A percentile compares a stretch with the other conserved stretches of the same genome.
Evolutionary conservation across 2,888 invertebrate species (phyloP).

Genomic region (Nephrotoma guestfalica): DNA sequence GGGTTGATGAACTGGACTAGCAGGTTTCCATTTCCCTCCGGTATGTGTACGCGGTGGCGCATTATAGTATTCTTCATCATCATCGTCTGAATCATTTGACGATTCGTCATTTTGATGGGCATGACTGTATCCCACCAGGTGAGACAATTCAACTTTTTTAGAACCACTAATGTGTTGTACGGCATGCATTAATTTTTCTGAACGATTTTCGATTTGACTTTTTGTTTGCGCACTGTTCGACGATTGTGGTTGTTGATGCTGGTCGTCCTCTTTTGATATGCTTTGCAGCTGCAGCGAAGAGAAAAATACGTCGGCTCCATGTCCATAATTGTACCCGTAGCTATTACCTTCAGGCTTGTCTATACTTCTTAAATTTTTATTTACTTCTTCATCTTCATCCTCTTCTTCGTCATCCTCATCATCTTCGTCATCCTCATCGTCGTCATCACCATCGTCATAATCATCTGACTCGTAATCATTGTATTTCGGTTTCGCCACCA

Average conservation of each 20-base stretch:
- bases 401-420: slow-evolving; percentile 11
- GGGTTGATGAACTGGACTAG: slow-evolving; percentile 18
- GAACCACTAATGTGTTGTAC: slow-evolving; percentile 46
- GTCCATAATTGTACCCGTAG: slow-evolving; percentile 39
- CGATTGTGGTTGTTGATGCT: neutral
- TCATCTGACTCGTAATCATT: slow-evolving; percentile 26
- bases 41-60: slow-evolving; percentile 37
- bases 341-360: slow-evolving; percentile 24
- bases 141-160: slow-evolving; percentile 34
- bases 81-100: slow-evolving; percentile 29
- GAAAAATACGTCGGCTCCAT: slow-evolving; percentile 76
- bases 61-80: slow-evolving; percentile 27
- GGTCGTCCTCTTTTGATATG: slow-evolving; percentile 38
- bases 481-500: neutral
- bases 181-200: slow-evolving; percentile 43
- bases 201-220: slow-evolving; percentile 17
- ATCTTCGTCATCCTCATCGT: slow-evolving; percentile 17
- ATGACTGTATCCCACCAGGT: neutral
- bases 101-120: slow-evolving; percentile 14
- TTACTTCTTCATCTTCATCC: slow-evolving; percentile 4
- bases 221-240: slow-evolving; percentile 14
- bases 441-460: slow-evolving; percentile 27
- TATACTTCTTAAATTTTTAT: slow-evolving; percentile 8
- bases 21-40: slow-evolving; percentile 65
- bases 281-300: slow-evolving; percentile 68